Base-by-base conservation (phyloP, 2,797 vertebrate species). In the Astyanax mexicanus region DNA sequence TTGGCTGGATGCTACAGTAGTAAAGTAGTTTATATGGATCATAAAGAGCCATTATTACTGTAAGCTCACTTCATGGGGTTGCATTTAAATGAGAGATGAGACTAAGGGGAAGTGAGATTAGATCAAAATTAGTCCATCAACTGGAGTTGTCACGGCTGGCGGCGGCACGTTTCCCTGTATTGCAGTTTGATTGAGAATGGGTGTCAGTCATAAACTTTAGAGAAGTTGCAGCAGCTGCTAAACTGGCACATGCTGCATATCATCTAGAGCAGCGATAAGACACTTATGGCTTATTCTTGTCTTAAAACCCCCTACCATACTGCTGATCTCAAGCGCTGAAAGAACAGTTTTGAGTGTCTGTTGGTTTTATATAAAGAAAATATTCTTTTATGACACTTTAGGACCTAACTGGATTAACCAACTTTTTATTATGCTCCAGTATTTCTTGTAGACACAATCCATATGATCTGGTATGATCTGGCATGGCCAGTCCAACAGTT, bases 71-170 rank as follows among this genome's bases (percentile, higher is more conserved):
- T n/a, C 72, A 61, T 35, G 23, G 69, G 23, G 51, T 29, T 62
- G 51, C 23, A 69, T 81, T 21, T 35, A 67, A 60, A 17, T 60
- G 69, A 71, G 62, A 23, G 67, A 73, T 84, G 44, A 78, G 74
- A 66, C 8, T 6, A 25, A 64, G 68, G 72, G 84, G 75, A 81
- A 78, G 74, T 65, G 37, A 67, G 84, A 88, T 89, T 81, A 81
- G 74, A 47, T 68, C 66, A 83, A 44, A 72, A 83, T 75, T 32
- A 80, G 75, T 72, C 82, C 84, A 64, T 84, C 3, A 9, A 79
- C 84, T 80, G 75, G 78, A 84, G 79, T 61, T 74, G 80, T 47
- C 25, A 47, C 21, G 15, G 19, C 49, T 61, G 38, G 55, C 62
- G 13, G 12, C 12, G 27, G 44, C 9, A 17, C n/a, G 49, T 21